Base-by-base conservation (phyloP, 1,140 invertebrate species). In the Drosophila obscura region DNA sequence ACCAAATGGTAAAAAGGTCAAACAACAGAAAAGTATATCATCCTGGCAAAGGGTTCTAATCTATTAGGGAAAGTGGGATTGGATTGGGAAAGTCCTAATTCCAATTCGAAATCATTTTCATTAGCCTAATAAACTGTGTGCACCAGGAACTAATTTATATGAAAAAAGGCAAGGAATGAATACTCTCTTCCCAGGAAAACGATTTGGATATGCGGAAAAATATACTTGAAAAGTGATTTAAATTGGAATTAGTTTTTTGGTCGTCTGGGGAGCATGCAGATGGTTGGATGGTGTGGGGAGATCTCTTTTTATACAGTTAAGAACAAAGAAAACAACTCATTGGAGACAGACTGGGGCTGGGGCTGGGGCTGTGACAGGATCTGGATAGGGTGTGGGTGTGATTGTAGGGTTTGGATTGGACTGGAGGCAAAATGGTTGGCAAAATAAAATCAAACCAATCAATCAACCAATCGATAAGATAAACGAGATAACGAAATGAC, bases 401-500 rank as follows among this genome's bases (percentile, higher is more conserved):
- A n/a, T n/a, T 22, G 53, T 43, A 24, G 22, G 41, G 53, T 39
- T 41, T 43, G 31, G n/a, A 50, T 19, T 15, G 26, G 46, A 16
- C 35, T 35, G 46, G 35, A 39, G 35, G 9, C 35, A 39, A 13
- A 11, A 11, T 39, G 22, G 22, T 28, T 60, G 15, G 61, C 56
- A 39, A 75, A 56, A 53, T 26, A 53, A 63, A 77, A 69, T 64
- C 22, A 57, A 77, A 77, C 53, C 44, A 77, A 77, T 59, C 26
- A 24, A 11, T 39, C 35, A 22, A 63, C 45, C 45, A 59, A 77
- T 46, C 48, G 61, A 76, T 76, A 58, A 75, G 62, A 76, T 59
- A 77, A 77, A 77, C 65, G 41, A 39, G 35, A 77, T 66, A 77
- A 77, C 73, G 46, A 56, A 71, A 72, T 77, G 59, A 59, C 57